Percentiles rank a stretch among this genome's conserved stretches.
These are phyloP conservation scores for Stichodactyla helianthus DNA, from an alignment of 64 coral and sea anemone genomes.

Conservation along the genomic window DNA sequence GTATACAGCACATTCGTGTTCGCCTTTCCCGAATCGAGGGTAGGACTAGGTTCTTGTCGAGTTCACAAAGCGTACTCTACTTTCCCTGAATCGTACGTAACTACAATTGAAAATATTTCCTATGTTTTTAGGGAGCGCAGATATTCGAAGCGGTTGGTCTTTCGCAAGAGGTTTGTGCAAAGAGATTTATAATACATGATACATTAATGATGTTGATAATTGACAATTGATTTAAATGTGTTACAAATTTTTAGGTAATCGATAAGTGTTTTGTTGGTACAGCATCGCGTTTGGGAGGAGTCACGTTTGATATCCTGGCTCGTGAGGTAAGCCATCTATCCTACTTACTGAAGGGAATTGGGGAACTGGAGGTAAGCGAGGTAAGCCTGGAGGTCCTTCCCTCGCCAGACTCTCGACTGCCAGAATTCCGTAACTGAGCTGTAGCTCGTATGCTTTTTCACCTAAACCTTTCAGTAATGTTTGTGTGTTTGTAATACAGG, in stretches of 20 bases:
- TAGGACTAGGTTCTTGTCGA: too few relatives aligned
- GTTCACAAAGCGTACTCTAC: too few relatives aligned
- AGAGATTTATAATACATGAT: not conserved
- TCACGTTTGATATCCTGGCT: conserved; percentile 78
- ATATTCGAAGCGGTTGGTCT: conserved; percentile 98
- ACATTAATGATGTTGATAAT: too few relatives aligned
- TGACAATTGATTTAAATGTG: too few relatives aligned
- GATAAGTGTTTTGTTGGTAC: conserved; percentile 97
- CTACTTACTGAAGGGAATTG: not conserved
- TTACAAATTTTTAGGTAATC: conserved; percentile 45
- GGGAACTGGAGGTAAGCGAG: not conserved
- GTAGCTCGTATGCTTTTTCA: not conserved
- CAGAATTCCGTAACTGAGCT: not conserved
- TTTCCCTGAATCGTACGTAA: too few relatives aligned
- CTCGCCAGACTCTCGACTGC: not conserved
- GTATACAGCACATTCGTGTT: too few relatives aligned
- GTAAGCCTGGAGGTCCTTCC: not conserved
- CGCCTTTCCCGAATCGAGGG: too few relatives aligned
- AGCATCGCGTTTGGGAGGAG: conserved; percentile 80
- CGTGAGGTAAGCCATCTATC: conserved; percentile 61
- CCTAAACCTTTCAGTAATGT: not conserved
- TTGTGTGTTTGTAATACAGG: conserved; percentile 43
- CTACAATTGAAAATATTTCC: too few relatives aligned
- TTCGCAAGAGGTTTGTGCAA: conserved; percentile 56
- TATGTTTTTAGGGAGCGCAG: conserved; percentile 73